Evolutionary conservation across 2,888 invertebrate species (phyloP), one percentile per base, ranked within the genome.

Genomic region (Hypena proboscidalis): DNA sequence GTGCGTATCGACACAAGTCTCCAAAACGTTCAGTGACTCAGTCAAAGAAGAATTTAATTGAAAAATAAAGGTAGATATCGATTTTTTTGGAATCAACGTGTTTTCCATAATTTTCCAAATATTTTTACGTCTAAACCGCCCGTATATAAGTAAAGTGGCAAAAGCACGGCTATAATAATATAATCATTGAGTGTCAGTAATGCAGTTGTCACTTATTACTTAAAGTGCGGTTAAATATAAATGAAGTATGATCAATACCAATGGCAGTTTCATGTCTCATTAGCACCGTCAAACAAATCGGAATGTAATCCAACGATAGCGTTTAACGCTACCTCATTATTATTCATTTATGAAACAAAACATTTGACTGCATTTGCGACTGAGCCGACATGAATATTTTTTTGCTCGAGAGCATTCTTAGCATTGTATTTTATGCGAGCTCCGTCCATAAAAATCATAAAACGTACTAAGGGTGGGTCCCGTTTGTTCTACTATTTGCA

Each of bases 401-500:
- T 58, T 55, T 58, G 49, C 43, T 58, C 40, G 48, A 55, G 47
- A 70, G 57, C 59, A 58, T 69, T 65, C 68, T 69, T 69, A 73
- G 70, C 75, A 70, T 74, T 72, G 70, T 70, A 66, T 77, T 76
- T 75, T 76, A 74, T 67, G 63, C 55, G 62, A 64, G 50, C 54
- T 45, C 49, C 68, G 74, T 75, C 66, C 70, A 81, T 83, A 85
- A 85, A 80, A 85, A 82, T 80, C 80, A 85, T 87, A 85, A 84
- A 84, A 80, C 71, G 76, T 79, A 73, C 71, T 77, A 72, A 80
- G 79, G 83, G 76, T 50, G 68, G 64, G 58, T 77, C 78, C 83
- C 76, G 82, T 87, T 86, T 77, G 76, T 77, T 78, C 75, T 67
- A 77, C 75, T 89, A 86, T 90, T 90, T 89, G 87, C 90, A 87